These are phyloP conservation scores for Carassius carassius DNA, from an alignment of 2,113 vertebrate genomes.

Conservation along the genomic window DNA sequence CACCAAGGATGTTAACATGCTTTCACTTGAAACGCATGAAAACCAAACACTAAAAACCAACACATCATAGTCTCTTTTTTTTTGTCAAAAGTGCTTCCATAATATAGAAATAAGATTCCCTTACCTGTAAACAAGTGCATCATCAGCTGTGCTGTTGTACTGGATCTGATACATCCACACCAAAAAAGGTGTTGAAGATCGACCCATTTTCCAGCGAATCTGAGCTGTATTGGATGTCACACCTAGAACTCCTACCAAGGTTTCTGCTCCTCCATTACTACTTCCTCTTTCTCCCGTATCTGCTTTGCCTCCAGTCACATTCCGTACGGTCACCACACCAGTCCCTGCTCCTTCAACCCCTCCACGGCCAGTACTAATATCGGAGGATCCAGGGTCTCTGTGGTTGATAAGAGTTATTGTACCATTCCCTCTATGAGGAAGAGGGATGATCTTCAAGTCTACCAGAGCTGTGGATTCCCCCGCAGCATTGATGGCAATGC, in stretches of 20 bases:
- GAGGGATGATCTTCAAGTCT: conserved; percentile 86
- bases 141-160: conserved; percentile 76
- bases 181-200: conserved; percentile 68
- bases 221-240: conserved; percentile 85
- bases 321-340: conserved; percentile 64
- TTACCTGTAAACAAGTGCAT: conserved; percentile 80
- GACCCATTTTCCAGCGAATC: conserved; percentile 82
- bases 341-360: conserved; percentile 53
- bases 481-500: conserved; percentile 89
- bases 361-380: conserved; percentile 71
- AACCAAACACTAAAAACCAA: conserved; percentile 16
- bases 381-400: conserved; percentile 74
- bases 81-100: not conserved
- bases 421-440: conserved; percentile 83
- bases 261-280: conserved; percentile 55
- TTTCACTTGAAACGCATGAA: not conserved
- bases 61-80: not conserved
- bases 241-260: conserved; percentile 78
- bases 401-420: conserved; percentile 64
- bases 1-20: not conserved
- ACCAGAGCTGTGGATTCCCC: conserved; percentile 86
- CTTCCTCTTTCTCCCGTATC: conserved; percentile 55
- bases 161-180: conserved; percentile 85
- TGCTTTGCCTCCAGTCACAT: conserved; percentile 51
- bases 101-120: conserved; percentile 29